Evolutionary conservation across 2,797 vertebrate species (phyloP), one percentile per base, ranked within the genome.

Genomic region (Gephyroberyx darwinii): DNA sequence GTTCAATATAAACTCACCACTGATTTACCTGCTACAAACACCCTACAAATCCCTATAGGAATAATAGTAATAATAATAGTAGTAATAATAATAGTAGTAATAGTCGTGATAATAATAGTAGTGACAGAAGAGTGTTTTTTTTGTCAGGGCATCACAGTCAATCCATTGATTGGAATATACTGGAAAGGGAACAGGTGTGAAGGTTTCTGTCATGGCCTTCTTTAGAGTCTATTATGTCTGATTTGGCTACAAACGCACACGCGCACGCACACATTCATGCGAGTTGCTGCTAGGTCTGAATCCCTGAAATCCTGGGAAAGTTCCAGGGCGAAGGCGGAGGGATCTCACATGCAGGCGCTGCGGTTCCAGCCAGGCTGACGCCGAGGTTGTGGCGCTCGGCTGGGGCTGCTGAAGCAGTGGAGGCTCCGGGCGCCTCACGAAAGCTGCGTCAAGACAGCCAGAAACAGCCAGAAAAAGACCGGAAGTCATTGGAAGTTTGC

Each of bases 281-380:
- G 22, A 19, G 2, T 58, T 5, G 53, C 62, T 54, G 75, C 39
- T n/a, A 55, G 47, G 31, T 70, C 65, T 65, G 60, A 47, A 57
- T 80, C 80, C 77, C 85, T 71, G 78, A 83, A 79, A 86, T 89
- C 75, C 90, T 92, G 90, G 90, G 89, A 89, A 90, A 90, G 91
- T 87, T 94, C 90, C 92, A 92, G 91, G 70, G 78, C 74, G 67
- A 26, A 58, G 88, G 91, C 91, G 94, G 93, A 95, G 92, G 92
- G 91, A 95, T 95, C 87, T 91, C 33, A 80, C 86, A 86, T 70
- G 65, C 78, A 92, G 91, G 94, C 93, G 85, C 92, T 93, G 88
- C 89, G 94, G 94, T 93, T 94, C 94, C 94, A 94, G 94, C 88
- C 94, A 93, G 93, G 83, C 94, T 95, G 94, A 94, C 94, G 94